Percentiles rank a stretch among this genome's conserved stretches.
phyloP scores from a whole-genome alignment of 2,113 vertebrate species.

The Glareola pratincola region DNA sequence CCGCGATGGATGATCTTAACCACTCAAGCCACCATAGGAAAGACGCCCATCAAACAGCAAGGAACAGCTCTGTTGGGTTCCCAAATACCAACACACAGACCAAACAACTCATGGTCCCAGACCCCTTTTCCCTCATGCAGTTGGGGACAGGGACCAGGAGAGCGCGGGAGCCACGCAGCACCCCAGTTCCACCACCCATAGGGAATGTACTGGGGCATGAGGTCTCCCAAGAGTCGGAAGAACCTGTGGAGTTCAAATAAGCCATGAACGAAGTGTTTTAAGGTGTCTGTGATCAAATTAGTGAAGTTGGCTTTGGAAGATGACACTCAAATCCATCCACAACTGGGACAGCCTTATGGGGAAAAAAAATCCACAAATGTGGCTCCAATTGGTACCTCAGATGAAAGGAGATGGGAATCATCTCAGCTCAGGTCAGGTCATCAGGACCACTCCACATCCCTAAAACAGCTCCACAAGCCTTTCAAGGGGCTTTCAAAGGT shows the following conservation, averaged over 20 bases:
- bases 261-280: neutral
- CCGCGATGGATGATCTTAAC: accelerated
- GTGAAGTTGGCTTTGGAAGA: neutral
- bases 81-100: neutral
- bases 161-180: neutral
- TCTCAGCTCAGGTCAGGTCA: neutral
- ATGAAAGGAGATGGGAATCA: neutral
- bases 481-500: neutral
- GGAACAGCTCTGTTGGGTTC: neutral
- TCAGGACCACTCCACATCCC: neutral
- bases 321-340: neutral
- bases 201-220: too few relatives aligned
- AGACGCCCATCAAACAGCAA: neutral
- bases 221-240: neutral
- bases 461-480: neutral
- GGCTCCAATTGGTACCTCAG: neutral
- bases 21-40: neutral
- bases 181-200: neutral
- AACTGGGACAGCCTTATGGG: neutral
- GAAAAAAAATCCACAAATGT: neutral
- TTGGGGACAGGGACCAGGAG: neutral
- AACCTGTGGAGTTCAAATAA: neutral
- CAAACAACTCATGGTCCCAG: neutral
- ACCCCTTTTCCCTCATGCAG: neutral
- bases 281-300: neutral